Evolutionary conservation across 2,113 vertebrate genomes (phyloP), one percentile per base, ranked within the genome.

Genomic region (Athene noctua): DNA sequence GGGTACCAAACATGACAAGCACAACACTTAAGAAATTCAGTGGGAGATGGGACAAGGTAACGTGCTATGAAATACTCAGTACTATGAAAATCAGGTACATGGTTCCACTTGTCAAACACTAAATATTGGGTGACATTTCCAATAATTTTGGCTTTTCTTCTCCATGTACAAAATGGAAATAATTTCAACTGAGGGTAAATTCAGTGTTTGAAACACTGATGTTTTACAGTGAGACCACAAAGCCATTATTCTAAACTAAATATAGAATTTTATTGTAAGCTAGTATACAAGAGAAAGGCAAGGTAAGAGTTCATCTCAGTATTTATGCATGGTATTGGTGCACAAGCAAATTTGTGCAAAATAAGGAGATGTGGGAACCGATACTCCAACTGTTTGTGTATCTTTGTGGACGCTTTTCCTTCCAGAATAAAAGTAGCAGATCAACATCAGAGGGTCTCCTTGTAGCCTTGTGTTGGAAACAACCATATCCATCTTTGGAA

Each of bases 401-500:
- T 62, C 34, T 80, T 68, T 62, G 34, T n/a, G 70, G 74, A n/a
- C 6, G 4, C 1, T 75, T 92, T 85, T 67, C 8, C 40, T 73
- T 92, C 25, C 67, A 68, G 72, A 54, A 78, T 13, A 57, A 83
- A 40, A 74, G 65, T 59, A 52, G 61, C 18, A 72, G 72, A 72
- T 8, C 58, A 26, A 73, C 54, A 75, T 32, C 84, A 93, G 85
- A 80, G 72, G 79, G 17, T 32, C 25, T 77, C 61, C 70, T 19
- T 2, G 2, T 44, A 77, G 57, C 61, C 57, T 81, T 2, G 0
- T 36, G 44, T 30, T 94, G 80, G 90, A 55, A 97, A 94, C 90
- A 93, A 86, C 71, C 95, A 93, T 92, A 66, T 95, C 87, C 93
- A 77, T 34, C 27, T 5, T 71, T 70, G 96, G 92, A 97, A 97